Base-by-base conservation (phyloP, 2,888 invertebrate species). In the Oeneis ivallda region DNA sequence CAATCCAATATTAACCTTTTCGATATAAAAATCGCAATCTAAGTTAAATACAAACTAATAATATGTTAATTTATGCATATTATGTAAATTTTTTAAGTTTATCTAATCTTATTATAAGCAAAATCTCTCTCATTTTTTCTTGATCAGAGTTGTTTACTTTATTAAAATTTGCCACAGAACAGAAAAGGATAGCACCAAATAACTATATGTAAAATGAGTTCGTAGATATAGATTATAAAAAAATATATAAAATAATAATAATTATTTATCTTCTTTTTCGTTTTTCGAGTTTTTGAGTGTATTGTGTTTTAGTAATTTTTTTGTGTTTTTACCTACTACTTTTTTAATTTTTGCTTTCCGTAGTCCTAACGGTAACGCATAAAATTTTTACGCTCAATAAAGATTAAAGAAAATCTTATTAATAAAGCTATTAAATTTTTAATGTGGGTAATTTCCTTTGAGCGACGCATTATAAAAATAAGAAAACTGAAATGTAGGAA, bases 331-430 rank as follows among this genome's bases (percentile, higher is more conserved):
- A 41, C 39, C n/a, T 41, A 10, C 39, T 45, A 45, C 15, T 45
- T 19, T 2, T 19, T 19, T 17, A 17, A 39, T 54, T 39, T 19
- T 56, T 41, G 41, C 19, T 56, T 56, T 41, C 41, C 41, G 11
- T 26, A 43, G 45, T 45, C 45, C 34, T 41, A 37, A 56, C 41
- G 39, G 37, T 19, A 34, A 19, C 17, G 15, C 17, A 41, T 19
- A 13, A 56, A 6, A 19, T 39, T 41, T 41, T 56, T 19, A 56
- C 19, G 39, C 17, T 26, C 13, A 56, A 41, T 41, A 56, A 56
- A 56, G 56, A 56, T 56, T 56, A 56, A 56, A 56, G 56, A 19
- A 26, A 53, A 56, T 56, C 17, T 56, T 26, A 26, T 26, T 26
- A 39, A 9, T 6, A 11, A 15, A 50, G 60, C 34, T 11, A 11